These are phyloP conservation scores for Chelonus insularis DNA, from an alignment of 1,140 invertebrate genomes.

Conservation along the genomic window DNA sequence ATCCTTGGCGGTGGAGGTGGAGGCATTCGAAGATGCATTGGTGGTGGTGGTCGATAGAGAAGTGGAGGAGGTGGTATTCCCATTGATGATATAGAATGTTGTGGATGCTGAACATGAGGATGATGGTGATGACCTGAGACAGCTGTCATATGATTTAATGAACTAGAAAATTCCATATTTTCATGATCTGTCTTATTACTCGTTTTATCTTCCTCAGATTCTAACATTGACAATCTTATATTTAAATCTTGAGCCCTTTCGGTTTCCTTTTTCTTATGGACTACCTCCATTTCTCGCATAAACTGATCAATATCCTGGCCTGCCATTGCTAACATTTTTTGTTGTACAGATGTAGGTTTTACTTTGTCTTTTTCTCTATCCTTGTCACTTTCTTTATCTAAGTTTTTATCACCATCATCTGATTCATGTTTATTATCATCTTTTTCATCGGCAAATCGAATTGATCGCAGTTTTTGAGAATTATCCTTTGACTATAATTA, in stretches of 20 bases:
- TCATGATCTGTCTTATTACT: conserved; percentile 42
- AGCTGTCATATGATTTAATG: conserved; percentile 62
- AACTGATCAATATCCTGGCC: conserved; percentile 91
- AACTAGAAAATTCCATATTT: conserved; percentile 44
- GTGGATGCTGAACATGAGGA: conserved; percentile 33
- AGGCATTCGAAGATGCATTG: conserved; percentile 60
- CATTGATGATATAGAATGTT: conserved; percentile 57
- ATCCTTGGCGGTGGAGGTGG: conserved; percentile 62
- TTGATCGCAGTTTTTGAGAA: conserved; percentile 62
- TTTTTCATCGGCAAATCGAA: conserved; percentile 70
- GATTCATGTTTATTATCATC: conserved; percentile 56
- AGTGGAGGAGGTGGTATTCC: conserved; percentile 59
- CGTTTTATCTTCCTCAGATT: conserved; percentile 45
- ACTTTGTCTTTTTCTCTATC: conserved; percentile 56
- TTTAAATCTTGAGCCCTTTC: conserved; percentile 68
- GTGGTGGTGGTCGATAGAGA: conserved; percentile 56
- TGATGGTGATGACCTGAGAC: conserved; percentile 50
- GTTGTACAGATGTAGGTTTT: conserved; percentile 77
- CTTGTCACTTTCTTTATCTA: conserved; percentile 51
- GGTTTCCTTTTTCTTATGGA: conserved; percentile 73
- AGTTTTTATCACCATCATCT: conserved; percentile 48
- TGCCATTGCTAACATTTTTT: conserved; percentile 81
- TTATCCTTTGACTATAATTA: conserved; percentile 48
- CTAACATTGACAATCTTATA: conserved; percentile 58
- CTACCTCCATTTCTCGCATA: conserved; percentile 89